Percentiles rank a stretch among this genome's conserved stretches.
These are phyloP conservation scores for Leptodirus hochenwartii DNA, from an alignment of 2,888 invertebrate species.

Conservation along the genomic window DNA sequence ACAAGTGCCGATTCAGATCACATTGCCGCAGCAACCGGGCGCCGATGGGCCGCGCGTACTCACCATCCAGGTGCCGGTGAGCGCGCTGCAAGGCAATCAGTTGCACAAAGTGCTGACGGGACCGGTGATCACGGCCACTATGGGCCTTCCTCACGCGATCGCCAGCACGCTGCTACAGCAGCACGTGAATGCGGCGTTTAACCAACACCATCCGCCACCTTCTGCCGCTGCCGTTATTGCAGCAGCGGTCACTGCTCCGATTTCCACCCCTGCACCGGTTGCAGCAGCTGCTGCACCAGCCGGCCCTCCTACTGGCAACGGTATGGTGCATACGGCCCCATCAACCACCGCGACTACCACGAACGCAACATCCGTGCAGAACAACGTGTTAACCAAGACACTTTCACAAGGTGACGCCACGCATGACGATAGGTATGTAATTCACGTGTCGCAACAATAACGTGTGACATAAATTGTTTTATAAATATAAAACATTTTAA, in stretches of 20 bases:
- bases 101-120: constrained; percentile 59
- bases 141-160: constrained; percentile 65
- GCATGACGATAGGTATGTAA: too few relatives aligned
- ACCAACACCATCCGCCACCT: constrained; percentile 15
- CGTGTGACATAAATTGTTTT: too few relatives aligned
- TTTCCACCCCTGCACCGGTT: too few relatives aligned
- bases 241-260: constrained; percentile 11
- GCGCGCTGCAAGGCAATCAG: constrained; percentile 48
- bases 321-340: too few relatives aligned
- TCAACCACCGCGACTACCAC: too few relatives aligned
- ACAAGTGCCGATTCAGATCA: constrained; percentile 48
- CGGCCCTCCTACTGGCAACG: too few relatives aligned
- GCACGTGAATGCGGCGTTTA: constrained; percentile 62
- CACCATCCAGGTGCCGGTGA: constrained; percentile 80
- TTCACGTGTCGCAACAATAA: too few relatives aligned
- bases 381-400: constrained; percentile 9
- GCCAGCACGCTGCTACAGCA: constrained; percentile 75
- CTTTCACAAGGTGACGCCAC: too few relatives aligned
- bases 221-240: constrained; percentile 8
- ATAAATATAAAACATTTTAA: too few relatives aligned
- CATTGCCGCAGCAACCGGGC: constrained; percentile 63
- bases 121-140: constrained; percentile 76
- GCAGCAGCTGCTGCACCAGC: too few relatives aligned
- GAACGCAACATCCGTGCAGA: too few relatives aligned
- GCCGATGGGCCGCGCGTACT: constrained; percentile 47